Base-by-base conservation (phyloP, 2,113 vertebrate species). In the Sprattus sprattus region DNA sequence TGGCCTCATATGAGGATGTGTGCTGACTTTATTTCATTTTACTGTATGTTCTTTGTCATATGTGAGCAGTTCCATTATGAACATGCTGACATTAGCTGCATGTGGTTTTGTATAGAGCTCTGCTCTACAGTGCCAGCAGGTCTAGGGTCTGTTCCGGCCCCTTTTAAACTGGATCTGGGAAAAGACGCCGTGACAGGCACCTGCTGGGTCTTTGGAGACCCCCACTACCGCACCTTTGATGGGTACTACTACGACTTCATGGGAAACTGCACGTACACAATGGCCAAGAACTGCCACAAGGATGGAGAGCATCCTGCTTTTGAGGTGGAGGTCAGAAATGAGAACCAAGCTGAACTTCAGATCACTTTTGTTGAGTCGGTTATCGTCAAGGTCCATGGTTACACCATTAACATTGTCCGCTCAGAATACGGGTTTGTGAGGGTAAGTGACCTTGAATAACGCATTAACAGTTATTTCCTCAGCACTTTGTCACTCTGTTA, bases 361-460 rank as follows among this genome's bases (percentile, higher is more conserved):
- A 95, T 96, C 75, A 96, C 96, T 3, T 96, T 93, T 0, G 93
- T 96, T 75, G 89, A 86, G 47, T 28, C 90, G 20, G 95, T 96
- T 67, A 95, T 83, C 0, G 90, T 96, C 64, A 92, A 92, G 0
- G 94, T 96, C 81, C 94, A 95, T 10, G 90, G 50, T 0, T 2
- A 90, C 82, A 93, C 87, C n/a, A 86, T 96, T 86, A 91, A 85
- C 9, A 89, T 91, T 15, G 85, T 89, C 81, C 92, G 92, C 28
- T 92, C 92, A 4, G 95, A 96, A 75, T 88, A 32, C 0, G 95
- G 96, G 45, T 92, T 89, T 1, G 89, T 92, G 13, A 88, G 93
- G 93, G 95, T 96, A 88, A 96, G 96, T 25, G 5, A 83, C 75
- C 22, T 86, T 85, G 84, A 85, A 64, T 39, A 39, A 39, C 2